These are phyloP conservation scores for Temnothorax ravouxi DNA, from an alignment of 2,888 invertebrate genomes.

Conservation along the genomic window DNA sequence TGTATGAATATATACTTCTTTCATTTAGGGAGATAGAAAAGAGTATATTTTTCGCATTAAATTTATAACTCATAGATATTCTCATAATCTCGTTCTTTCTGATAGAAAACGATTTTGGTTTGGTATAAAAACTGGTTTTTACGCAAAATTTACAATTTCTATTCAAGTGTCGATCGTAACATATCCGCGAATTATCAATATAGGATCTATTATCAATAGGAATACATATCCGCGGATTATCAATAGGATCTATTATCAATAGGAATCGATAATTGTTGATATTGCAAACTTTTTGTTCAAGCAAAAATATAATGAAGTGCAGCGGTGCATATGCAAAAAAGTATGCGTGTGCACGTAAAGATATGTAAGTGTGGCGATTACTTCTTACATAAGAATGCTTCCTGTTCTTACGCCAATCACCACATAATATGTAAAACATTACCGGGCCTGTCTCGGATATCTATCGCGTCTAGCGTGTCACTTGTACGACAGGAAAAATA, in stretches of 20 bases:
- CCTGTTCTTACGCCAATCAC: slow-evolving; percentile 70
- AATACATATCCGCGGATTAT: too few relatives aligned
- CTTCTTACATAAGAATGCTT: slow-evolving; percentile 72
- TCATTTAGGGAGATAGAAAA: neutral
- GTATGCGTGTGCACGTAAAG: neutral
- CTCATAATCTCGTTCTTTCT: neutral
- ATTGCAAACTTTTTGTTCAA: slow-evolving; percentile 2
- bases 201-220: too few relatives aligned
- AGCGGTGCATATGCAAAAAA: neutral
- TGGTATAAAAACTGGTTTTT: slow-evolving; percentile 2
- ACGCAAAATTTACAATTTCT: neutral
- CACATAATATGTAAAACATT: slow-evolving; percentile 48
- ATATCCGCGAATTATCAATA: too few relatives aligned
- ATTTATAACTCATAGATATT: neutral
- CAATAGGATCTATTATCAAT: too few relatives aligned
- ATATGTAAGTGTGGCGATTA: slow-evolving; percentile 56
- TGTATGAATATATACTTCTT: neutral
- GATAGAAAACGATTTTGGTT: neutral
- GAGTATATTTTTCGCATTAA: neutral
- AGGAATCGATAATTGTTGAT: neutral
- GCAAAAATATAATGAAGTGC: slow-evolving; percentile 8
- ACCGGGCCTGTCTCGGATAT: slow-evolving; percentile 23
- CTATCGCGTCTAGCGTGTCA: slow-evolving; percentile 18
- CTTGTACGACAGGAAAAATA: slow-evolving; percentile 22
- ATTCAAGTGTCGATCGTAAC: slow-evolving; percentile 7